Conservation (phyloP, 2,113 vertebrate species). For the Struthio camelus region DNA sequence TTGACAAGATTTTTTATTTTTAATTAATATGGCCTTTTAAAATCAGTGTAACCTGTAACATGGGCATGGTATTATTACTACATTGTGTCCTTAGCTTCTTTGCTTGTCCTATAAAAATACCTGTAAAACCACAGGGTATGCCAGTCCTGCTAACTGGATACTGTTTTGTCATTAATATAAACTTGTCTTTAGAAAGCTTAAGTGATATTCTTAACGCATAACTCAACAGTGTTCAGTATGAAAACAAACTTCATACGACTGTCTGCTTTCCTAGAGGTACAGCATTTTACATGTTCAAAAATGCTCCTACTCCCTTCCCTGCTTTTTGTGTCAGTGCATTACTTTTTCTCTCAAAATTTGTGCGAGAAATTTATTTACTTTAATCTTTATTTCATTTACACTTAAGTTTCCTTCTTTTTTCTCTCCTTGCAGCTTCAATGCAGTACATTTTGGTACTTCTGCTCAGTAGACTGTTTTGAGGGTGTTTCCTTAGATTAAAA, state of each 20-base stretch:
- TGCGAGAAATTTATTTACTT: neutral
- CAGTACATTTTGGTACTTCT: neutral
- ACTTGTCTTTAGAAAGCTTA: neutral
- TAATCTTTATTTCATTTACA: neutral
- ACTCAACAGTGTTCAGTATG: neutral
- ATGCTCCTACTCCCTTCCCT: neutral
- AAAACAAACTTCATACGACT: neutral
- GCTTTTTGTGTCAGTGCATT: neutral
- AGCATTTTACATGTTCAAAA: neutral
- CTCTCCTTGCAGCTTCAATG: neutral
- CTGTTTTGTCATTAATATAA: neutral
- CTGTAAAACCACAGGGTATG: neutral
- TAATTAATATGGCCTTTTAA: neutral
- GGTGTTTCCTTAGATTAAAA: neutral
- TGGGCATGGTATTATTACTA: no score
- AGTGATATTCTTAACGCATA: neutral
- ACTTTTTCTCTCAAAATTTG: neutral
- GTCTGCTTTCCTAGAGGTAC: neutral
- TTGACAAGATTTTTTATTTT: no score
- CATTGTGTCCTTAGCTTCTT: neutral
- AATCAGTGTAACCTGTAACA: neutral
- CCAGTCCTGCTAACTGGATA: neutral
- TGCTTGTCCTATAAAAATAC: neutral
- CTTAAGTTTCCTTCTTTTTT: neutral
- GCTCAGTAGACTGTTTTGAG: slow-evolving; percentile 10